phyloP scores from a whole-genome alignment of 2,797 vertebrate species.

The Intellagama lesueurii region DNA sequence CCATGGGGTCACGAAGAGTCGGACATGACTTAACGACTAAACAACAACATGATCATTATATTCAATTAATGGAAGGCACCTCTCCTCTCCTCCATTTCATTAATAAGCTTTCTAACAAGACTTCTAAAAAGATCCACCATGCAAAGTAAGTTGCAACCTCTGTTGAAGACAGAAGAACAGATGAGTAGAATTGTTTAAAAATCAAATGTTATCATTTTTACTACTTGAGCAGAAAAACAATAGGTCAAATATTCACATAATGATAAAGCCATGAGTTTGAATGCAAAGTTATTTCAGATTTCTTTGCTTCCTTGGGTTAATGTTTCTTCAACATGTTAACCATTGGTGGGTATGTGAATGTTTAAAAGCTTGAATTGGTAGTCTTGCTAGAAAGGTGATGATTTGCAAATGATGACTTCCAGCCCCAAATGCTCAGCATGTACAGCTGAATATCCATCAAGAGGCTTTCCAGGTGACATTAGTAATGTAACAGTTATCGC shows the following conservation, averaged over 20 bases:
- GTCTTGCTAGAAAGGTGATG: slow-evolving; percentile 68
- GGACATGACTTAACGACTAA: too few species aligned
- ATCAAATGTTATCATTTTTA: slow-evolving; percentile 44
- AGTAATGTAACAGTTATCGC: slow-evolving; percentile 57
- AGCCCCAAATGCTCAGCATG: slow-evolving; percentile 60
- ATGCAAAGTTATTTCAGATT: slow-evolving; percentile 62
- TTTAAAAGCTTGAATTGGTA: slow-evolving; percentile 52
- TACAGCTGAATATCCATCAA: slow-evolving; percentile 69
- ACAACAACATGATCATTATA: background rate
- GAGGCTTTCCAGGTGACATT: slow-evolving; percentile 69
- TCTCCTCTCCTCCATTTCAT: background rate
- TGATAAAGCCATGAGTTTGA: slow-evolving; percentile 66
- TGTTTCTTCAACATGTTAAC: slow-evolving; percentile 71
- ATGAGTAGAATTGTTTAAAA: slow-evolving; percentile 57
- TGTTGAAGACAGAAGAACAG: slow-evolving; percentile 36
- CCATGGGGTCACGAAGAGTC: too few species aligned
- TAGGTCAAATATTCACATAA: slow-evolving; percentile 61
- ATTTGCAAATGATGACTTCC: slow-evolving; percentile 76
- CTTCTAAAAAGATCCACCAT: background rate
- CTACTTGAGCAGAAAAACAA: slow-evolving; percentile 48
- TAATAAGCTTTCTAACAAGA: background rate
- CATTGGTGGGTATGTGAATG: background rate
- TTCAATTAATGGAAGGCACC: background rate
- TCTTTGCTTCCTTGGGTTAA: slow-evolving; percentile 66
- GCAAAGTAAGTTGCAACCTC: slow-evolving; percentile 3